Evolutionary conservation across 2,113 vertebrate species (phyloP).

Genomic region (Myxocyprinus asiaticus): DNA sequence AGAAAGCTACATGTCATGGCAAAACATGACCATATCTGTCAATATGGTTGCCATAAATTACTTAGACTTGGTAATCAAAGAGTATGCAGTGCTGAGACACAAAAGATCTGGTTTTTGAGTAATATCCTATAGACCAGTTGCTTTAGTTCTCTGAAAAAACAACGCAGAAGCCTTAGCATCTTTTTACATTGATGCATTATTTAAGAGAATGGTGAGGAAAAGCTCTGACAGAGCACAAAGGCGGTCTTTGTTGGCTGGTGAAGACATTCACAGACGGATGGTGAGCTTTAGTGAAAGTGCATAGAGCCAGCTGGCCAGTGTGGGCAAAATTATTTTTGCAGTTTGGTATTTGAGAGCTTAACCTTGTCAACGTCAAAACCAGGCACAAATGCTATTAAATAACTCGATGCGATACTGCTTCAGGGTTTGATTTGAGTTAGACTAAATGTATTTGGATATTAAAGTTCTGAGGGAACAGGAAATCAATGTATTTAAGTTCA

Average conservation of each 20-base stretch:
- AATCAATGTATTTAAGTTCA: not conserved
- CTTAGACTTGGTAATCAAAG: not conserved
- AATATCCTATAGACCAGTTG: conserved; percentile 26
- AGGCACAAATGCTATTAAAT: not conserved
- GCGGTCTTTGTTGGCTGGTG: conserved; percentile 24
- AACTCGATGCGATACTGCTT: not conserved
- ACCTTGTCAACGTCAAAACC: conserved; percentile 24
- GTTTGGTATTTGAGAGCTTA: conserved; percentile 35
- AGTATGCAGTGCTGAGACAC: not conserved
- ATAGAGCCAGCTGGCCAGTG: conserved; percentile 29
- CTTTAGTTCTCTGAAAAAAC: conserved; percentile 46
- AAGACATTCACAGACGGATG: conserved; percentile 7
- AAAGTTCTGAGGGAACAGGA: not conserved
- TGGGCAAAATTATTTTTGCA: conserved; percentile 35
- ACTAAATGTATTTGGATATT: not conserved
- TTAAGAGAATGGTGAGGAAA: conserved; percentile 50
- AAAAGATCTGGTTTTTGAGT: conserved; percentile 17
- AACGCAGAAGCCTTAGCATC: conserved; percentile 21
- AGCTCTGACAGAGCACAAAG: conserved; percentile 4
- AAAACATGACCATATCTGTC: not conserved
- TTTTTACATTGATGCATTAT: conserved; percentile 56
- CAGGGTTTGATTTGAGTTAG: not conserved
- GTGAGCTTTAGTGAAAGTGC: conserved; percentile 23
- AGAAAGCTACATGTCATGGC: not conserved
- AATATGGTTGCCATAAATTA: conserved; percentile 8